A percentile compares a stretch with the other conserved stretches of the same genome.
Conservation (phyloP, 2,888 invertebrate species). For the Endotricha flammealis region DNA sequence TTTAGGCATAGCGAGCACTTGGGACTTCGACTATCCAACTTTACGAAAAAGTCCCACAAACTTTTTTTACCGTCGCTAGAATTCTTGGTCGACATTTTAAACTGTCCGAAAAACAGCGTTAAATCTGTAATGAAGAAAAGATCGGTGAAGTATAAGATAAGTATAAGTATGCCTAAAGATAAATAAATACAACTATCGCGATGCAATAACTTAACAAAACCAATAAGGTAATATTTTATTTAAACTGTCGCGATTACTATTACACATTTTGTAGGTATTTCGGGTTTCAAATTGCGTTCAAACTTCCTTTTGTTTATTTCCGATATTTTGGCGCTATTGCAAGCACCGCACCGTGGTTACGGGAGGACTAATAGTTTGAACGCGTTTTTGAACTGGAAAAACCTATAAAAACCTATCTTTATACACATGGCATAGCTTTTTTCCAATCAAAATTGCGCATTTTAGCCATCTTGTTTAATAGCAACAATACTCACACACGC, state of each 20-base stretch:
- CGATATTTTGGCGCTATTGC: slow-evolving; percentile 8
- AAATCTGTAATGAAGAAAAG: slow-evolving; percentile 4
- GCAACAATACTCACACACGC: slow-evolving; percentile 2
- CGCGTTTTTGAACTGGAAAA: slow-evolving; percentile 8
- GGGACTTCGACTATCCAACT: slow-evolving; percentile 3
- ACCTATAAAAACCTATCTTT: slow-evolving; percentile 8
- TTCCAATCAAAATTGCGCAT: slow-evolving; percentile 4
- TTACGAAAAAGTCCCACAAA: slow-evolving; percentile 1
- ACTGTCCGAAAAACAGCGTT: not conserved
- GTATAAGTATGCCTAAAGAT: slow-evolving; percentile 8
- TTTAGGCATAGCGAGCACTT: not conserved
- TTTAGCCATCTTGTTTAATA: slow-evolving; percentile 1
- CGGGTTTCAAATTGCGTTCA: slow-evolving; percentile 8
- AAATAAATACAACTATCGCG: slow-evolving; percentile 7
- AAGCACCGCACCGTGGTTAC: slow-evolving; percentile 7
- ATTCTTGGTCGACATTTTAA: no score
- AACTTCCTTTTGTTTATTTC: slow-evolving; percentile 7
- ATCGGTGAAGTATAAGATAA: slow-evolving; percentile 6
- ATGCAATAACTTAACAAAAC: slow-evolving; percentile 7
- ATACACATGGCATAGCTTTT: slow-evolving; percentile 8
- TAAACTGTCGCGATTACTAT: slow-evolving; percentile 5
- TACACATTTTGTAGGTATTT: slow-evolving; percentile 7
- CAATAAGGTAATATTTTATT: slow-evolving; percentile 5
- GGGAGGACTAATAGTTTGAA: slow-evolving; percentile 8
- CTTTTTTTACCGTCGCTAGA: slow-evolving; percentile 6